Percentiles rank a stretch among this genome's conserved stretches.
These are phyloP conservation scores for Holacanthella duospinosa DNA, from an alignment of 2,888 invertebrate species.

Conservation along the genomic window DNA sequence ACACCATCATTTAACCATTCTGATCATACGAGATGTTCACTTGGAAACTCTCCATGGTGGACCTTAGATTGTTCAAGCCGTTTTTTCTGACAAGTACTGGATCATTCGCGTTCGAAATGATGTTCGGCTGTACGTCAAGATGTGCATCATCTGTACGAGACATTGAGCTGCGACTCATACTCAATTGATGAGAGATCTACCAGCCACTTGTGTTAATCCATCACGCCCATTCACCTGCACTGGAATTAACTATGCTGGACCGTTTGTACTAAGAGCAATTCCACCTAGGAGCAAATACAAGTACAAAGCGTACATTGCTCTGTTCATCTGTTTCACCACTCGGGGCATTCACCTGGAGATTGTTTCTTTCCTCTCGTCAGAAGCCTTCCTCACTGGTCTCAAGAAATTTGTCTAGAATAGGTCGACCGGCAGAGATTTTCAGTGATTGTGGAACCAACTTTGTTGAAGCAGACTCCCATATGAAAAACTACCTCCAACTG, in stretches of 20 bases:
- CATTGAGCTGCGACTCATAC: neutral
- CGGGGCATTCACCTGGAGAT: conserved; percentile 37
- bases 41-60: neutral
- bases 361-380: conserved; percentile 9
- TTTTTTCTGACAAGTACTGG: neutral
- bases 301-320: conserved; percentile 36
- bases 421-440: conserved; percentile 11
- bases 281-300: conserved; percentile 18
- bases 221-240: conserved; percentile 33
- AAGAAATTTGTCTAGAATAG: conserved; percentile 11
- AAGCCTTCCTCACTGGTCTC: conserved; percentile 6
- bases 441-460: conserved; percentile 25
- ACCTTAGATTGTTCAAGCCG: neutral
- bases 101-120: neutral
- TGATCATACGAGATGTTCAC: neutral
- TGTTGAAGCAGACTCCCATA: too few relatives aligned
- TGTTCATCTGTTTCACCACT: conserved; percentile 38
- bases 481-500: too few relatives aligned
- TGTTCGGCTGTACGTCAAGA: neutral
- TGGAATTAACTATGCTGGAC: conserved; percentile 27
- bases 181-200: conserved; percentile 18
- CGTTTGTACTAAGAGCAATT: conserved; percentile 20
- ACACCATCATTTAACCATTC: neutral
- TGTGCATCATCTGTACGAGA: neutral
- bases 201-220: conserved; percentile 27